phyloP scores from a whole-genome alignment of 2,797 vertebrate genomes.

The Hippoglossus hippoglossus region DNA sequence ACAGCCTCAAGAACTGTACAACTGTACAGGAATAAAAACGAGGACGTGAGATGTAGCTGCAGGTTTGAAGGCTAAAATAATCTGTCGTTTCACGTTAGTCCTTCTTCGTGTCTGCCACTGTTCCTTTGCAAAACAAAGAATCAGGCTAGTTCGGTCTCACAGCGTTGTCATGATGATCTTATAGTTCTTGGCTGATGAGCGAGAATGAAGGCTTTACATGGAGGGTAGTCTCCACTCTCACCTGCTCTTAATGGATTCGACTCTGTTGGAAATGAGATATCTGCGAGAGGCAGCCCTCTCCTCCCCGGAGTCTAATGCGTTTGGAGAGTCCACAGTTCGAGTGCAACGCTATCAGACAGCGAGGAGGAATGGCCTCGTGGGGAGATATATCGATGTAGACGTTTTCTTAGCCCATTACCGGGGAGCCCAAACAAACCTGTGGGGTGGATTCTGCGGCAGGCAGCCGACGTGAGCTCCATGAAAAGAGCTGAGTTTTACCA shows the following conservation, averaged over 20 bases:
- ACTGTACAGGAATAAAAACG: too few relatives aligned
- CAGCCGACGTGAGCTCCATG: constrained; percentile 65
- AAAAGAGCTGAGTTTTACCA: constrained; percentile 58
- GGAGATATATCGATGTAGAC: constrained; percentile 76
- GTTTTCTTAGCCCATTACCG: constrained; percentile 72
- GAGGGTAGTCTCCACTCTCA: constrained; percentile 27
- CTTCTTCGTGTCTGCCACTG: neutral
- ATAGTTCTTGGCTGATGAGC: constrained; percentile 15
- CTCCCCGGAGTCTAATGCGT: constrained; percentile 70
- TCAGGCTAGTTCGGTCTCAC: neutral
- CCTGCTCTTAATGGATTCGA: constrained; percentile 65
- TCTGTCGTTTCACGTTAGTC: too few relatives aligned
- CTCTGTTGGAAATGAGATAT: constrained; percentile 72
- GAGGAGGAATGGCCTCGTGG: constrained; percentile 57
- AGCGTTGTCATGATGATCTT: constrained; percentile 16
- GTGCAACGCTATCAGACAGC: constrained; percentile 46
- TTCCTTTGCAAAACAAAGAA: constrained; percentile 14
- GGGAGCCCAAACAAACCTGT: constrained; percentile 61
- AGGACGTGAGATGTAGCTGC: too few relatives aligned
- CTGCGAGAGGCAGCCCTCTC: constrained; percentile 52
- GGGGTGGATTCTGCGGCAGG: constrained; percentile 53
- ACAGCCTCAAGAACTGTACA: too few relatives aligned
- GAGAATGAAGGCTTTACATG: constrained; percentile 14
- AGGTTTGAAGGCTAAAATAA: too few relatives aligned
- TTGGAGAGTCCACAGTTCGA: constrained; percentile 59